Conservation (phyloP, 2,888 invertebrate species). For the Oscheius onirici region DNA sequence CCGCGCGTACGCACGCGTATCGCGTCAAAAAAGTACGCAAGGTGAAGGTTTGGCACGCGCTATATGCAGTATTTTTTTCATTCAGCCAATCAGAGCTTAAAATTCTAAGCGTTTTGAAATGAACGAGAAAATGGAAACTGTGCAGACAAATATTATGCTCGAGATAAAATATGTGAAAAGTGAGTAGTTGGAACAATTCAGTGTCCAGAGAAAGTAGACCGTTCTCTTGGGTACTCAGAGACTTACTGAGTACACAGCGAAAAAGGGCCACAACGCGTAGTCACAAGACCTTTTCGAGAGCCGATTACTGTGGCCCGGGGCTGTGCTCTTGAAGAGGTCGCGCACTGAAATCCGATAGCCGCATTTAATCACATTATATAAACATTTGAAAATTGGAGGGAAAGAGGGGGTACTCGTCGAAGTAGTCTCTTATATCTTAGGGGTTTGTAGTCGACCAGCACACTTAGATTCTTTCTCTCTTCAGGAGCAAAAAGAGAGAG, state of each 20-base stretch:
- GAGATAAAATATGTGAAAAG: neutral
- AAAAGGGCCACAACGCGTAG: too few species aligned
- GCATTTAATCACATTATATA: constrained; percentile 21
- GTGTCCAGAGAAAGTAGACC: neutral
- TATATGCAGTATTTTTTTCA: too few species aligned
- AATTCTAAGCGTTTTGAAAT: too few species aligned
- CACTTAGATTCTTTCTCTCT: neutral
- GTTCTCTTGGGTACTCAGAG: too few species aligned
- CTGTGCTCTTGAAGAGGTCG: neutral
- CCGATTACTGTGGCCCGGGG: neutral
- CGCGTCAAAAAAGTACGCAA: too few species aligned
- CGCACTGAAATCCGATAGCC: constrained; percentile 14
- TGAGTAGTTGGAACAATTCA: neutral
- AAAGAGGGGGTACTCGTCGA: neutral
- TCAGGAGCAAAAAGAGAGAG: neutral
- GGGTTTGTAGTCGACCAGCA: neutral
- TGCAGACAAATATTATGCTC: too few species aligned
- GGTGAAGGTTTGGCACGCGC: too few species aligned
- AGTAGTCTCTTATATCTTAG: neutral
- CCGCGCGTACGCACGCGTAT: too few species aligned
- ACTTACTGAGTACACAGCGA: too few species aligned
- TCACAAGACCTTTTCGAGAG: neutral
- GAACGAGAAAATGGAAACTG: too few species aligned
- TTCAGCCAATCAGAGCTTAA: too few species aligned
- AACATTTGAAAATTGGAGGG: constrained; percentile 23